A percentile compares a stretch with the other conserved stretches of the same genome.
phyloP scores from a whole-genome alignment of 2,113 vertebrate genomes.

The Sylvilagus bachmani region DNA sequence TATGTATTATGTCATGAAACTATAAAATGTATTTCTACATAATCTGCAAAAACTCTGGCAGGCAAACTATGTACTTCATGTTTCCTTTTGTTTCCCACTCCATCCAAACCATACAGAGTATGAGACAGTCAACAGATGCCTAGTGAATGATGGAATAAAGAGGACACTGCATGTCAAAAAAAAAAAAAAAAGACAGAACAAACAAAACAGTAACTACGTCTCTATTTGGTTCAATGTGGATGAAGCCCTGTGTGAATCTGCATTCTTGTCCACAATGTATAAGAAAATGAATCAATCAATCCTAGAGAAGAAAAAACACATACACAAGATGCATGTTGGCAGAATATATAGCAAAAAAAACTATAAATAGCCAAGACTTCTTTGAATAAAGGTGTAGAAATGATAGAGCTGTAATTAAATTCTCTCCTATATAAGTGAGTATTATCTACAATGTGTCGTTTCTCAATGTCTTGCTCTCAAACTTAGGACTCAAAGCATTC shows the following conservation, averaged over 20 bases:
- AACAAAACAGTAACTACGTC: not conserved
- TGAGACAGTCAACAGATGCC: not conserved
- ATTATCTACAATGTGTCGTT: not conserved
- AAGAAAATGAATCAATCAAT: conserved; percentile 52
- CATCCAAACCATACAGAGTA: not conserved
- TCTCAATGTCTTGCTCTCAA: conserved; percentile 30
- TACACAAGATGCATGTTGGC: not conserved
- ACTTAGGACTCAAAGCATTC: not conserved
- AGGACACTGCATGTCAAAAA: not conserved
- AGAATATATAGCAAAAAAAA: not conserved
- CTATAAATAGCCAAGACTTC: conserved; percentile 9
- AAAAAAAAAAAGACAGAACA: not conserved
- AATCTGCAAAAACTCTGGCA: not conserved
- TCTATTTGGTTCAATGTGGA: not conserved
- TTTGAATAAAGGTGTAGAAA: conserved; percentile 9
- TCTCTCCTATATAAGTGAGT: conserved; percentile 5
- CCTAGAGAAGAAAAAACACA: not conserved
- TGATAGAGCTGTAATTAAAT: conserved; percentile 40
- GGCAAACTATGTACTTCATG: not conserved
- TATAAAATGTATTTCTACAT: not conserved
- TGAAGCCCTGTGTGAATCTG: not conserved
- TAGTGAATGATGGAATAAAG: not conserved
- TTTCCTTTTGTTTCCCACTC: not conserved
- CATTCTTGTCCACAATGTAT: not conserved
- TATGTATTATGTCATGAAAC: not conserved